These are phyloP conservation scores for Polymixis flavicincta DNA, from an alignment of 2,888 invertebrate genomes.

Conservation along the genomic window DNA sequence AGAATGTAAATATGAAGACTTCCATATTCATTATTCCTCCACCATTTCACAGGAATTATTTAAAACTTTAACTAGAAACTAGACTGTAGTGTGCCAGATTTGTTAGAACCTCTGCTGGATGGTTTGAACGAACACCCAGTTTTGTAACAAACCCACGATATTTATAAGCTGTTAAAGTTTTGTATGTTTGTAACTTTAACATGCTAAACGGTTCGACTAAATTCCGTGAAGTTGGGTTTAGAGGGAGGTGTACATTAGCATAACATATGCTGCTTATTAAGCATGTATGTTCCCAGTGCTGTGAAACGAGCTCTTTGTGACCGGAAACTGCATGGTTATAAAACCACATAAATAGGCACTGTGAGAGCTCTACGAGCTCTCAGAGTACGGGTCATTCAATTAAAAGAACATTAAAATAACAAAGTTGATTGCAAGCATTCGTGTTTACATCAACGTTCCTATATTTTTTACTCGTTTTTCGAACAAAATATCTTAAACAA, in stretches of 20 bases:
- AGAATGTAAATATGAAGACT: conserved; percentile 8
- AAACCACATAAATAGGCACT: background rate
- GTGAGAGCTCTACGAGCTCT: background rate
- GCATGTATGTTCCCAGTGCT: background rate
- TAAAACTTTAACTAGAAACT: conserved; percentile 38
- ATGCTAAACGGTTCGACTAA: conserved; percentile 6
- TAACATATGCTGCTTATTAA: background rate
- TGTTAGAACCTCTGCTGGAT: conserved; percentile 6
- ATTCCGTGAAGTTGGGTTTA: background rate
- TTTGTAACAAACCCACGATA: too few species aligned
- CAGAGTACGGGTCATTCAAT: too few species aligned
- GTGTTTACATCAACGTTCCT: too few species aligned
- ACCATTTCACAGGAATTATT: conserved; percentile 39
- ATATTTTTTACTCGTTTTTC: too few species aligned
- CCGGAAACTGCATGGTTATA: background rate
- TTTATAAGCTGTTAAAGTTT: too few species aligned
- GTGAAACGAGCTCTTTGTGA: background rate
- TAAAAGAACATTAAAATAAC: too few species aligned
- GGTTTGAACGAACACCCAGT: conserved; percentile 14
- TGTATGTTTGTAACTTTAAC: conserved; percentile 1
- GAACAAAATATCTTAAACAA: too few species aligned
- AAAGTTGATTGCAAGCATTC: too few species aligned
- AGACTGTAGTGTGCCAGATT: conserved; percentile 11
- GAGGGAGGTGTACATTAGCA: background rate
- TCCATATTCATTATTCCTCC: conserved; percentile 40